These are phyloP conservation scores for Cygnus olor DNA, from an alignment of 2,797 vertebrate genomes.

Conservation along the genomic window DNA sequence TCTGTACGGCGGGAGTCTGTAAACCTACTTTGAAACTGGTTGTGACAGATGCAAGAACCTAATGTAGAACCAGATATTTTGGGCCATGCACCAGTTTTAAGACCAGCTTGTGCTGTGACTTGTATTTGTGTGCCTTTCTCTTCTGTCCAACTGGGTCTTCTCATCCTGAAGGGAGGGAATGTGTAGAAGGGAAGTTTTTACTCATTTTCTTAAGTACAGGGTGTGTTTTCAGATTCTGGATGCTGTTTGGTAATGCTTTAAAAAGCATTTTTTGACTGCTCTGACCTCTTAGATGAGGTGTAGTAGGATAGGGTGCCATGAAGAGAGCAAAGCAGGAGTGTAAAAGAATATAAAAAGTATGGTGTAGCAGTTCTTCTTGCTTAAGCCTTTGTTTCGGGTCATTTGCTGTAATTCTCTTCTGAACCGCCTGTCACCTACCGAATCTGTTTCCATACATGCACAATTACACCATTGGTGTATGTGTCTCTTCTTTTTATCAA, in stretches of 20 bases:
- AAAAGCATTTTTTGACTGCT: neutral
- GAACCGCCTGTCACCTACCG: neutral
- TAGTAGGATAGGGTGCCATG: neutral
- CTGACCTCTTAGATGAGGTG: neutral
- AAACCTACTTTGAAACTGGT: neutral
- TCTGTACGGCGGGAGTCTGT: accelerated
- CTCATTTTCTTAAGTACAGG: accelerated
- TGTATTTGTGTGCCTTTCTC: neutral
- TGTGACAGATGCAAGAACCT: neutral
- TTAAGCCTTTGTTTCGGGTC: slow-evolving; percentile 13
- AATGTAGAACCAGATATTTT: accelerated
- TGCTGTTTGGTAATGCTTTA: neutral
- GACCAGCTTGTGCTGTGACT: neutral
- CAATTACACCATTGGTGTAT: neutral
- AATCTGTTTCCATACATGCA: neutral
- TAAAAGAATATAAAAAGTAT: neutral
- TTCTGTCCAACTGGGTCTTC: neutral
- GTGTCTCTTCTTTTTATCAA: neutral
- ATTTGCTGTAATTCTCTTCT: neutral
- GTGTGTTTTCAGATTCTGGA: neutral
- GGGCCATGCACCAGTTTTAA: neutral
- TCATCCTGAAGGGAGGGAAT: neutral
- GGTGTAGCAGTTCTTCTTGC: neutral
- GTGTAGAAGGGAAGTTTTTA: neutral
- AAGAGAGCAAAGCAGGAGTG: neutral